These are phyloP conservation scores for Portevinia maculata DNA, from an alignment of 2,888 invertebrate genomes.

Conservation along the genomic window DNA sequence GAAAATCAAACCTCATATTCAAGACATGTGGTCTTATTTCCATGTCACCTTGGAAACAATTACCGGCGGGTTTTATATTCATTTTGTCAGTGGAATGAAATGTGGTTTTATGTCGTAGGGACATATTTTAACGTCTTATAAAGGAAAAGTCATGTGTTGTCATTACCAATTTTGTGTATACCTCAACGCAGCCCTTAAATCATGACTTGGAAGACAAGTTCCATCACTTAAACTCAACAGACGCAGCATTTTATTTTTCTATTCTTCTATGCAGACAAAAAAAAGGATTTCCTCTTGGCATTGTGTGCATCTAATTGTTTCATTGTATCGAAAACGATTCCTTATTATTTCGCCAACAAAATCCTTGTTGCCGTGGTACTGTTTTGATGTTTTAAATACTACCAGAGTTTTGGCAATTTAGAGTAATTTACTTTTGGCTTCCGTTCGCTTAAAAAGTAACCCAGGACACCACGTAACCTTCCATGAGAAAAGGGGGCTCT, in stretches of 20 bases:
- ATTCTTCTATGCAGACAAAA: not conserved
- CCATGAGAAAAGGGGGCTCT: not conserved
- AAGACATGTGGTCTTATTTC: no score
- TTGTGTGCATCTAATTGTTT: constrained; percentile 63
- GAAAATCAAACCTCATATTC: no score
- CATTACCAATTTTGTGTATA: no score
- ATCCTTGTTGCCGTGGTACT: not conserved
- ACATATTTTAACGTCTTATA: no score
- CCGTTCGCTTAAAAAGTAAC: not conserved
- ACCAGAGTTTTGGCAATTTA: constrained; percentile 26
- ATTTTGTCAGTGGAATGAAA: no score
- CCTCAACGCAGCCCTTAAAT: no score
- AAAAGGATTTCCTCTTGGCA: constrained; percentile 45
- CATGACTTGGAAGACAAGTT: no score
- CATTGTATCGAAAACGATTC: constrained; percentile 40
- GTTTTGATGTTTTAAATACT: constrained; percentile 6
- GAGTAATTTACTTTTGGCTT: constrained; percentile 53
- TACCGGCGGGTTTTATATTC: no score
- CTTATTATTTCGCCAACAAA: not conserved
- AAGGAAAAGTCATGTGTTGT: no score
- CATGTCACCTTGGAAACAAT: no score
- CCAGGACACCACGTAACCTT: not conserved
- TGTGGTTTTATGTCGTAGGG: no score
- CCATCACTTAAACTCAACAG: not conserved
- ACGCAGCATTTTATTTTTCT: not conserved